Base-by-base conservation (phyloP, 2,888 invertebrate species). In the Hemicrepidius hirtus region DNA sequence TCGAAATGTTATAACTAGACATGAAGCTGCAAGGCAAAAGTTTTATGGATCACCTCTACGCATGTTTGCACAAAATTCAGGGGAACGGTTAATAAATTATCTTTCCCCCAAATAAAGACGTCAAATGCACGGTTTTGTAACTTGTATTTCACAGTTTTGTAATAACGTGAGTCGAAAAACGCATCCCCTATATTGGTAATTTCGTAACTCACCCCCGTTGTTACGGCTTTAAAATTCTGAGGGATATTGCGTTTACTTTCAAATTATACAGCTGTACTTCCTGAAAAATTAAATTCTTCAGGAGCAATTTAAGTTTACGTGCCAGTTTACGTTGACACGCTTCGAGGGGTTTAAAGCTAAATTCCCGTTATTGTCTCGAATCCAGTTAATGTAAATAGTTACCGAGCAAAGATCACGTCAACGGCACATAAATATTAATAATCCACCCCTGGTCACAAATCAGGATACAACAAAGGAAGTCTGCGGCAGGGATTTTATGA, bases 391-490 rank as follows among this genome's bases (percentile, higher is more conserved):
- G 32, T 49, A 46, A 59, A 64, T 40, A 64, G 64, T 50, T 62
- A 37, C 10, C 12, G 53, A 40, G 64, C 40, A 50, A 68, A 72
- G 65, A 49, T 69, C 70, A 73, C 67, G 73, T 73, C 73, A 70
- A 21, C 65, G 55, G 49, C 41, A 46, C 70, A 73, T 70, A 73
- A 73, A 73, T 73, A 73, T 73, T 73, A 73, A 73, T 70, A 73
- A 73, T 69, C 73, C 50, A 73, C 70, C 73, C 73, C 53, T 59
- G 59, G 60, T 70, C 70, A 73, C 73, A 73, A 73, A 73, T 73
- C 70, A 73, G 32, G 66, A 13, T 55, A 65, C 63, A 73, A 73
- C 73, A 73, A 73, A 73, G 73, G 73, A 66, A 73, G 53, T 68
- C 64, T 66, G 66, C 55, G 57, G 68, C 57, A 37, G 70, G 57